Percentiles rank a stretch among this genome's conserved stretches.
Evolutionary conservation across 2,888 invertebrate genomes (phyloP).

Genomic region (Saturnia japonica): DNA sequence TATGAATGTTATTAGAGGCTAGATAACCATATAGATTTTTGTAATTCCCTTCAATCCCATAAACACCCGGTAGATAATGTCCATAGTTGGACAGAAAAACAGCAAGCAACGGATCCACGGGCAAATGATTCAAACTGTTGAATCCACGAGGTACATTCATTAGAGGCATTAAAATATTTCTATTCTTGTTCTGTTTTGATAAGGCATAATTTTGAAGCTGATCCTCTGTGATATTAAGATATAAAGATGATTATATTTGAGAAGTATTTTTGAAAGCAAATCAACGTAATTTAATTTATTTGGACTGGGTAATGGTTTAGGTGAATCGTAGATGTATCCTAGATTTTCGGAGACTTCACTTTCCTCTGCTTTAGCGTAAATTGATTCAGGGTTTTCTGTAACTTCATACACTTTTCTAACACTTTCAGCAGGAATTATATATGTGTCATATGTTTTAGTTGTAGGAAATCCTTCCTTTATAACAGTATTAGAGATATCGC

Average conservation of each 20-base stretch:
- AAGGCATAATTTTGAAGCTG: constrained; percentile 57
- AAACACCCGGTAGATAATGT: constrained; percentile 74
- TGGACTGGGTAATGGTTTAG: constrained; percentile 14
- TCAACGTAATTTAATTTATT: constrained; percentile 36
- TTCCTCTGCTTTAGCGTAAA: constrained; percentile 26
- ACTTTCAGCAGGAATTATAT: constrained; percentile 3
- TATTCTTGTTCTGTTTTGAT: constrained; percentile 44
- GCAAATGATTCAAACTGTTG: constrained; percentile 81
- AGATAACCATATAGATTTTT: constrained; percentile 83
- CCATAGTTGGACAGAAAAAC: constrained; percentile 85
- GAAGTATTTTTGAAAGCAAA: constrained; percentile 48
- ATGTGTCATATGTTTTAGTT: constrained; percentile 3
- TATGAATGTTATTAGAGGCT: constrained; percentile 85
- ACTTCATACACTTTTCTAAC: constrained; percentile 43
- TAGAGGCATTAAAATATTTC: constrained; percentile 31
- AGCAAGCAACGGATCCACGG: constrained; percentile 82
- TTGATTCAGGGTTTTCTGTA: constrained; percentile 38
- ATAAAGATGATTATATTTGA: constrained; percentile 66
- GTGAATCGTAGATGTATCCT: constrained; percentile 35
- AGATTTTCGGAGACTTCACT: constrained; percentile 21
- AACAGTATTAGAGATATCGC: not conserved
- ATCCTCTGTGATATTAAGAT: constrained; percentile 49
- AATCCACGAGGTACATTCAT: constrained; percentile 49
- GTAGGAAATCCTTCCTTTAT: not conserved
- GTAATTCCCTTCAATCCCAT: constrained; percentile 59